Evolutionary conservation across 53 echinoderm and acorn worm species (phyloP).

Genomic region (Stichopus horrens): DNA sequence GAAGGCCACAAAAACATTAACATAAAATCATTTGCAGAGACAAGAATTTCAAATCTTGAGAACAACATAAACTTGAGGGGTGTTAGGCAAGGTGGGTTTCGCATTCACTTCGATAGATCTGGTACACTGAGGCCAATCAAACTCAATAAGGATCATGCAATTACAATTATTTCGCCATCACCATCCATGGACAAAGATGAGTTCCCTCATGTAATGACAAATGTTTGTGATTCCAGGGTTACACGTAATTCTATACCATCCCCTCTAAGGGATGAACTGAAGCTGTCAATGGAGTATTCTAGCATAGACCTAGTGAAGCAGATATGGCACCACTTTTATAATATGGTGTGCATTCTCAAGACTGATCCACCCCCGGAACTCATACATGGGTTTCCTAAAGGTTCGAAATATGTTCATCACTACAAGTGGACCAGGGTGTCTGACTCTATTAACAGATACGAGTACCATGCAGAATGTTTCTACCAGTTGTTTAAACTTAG

Average conservation of each 20-base stretch:
- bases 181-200: too few species aligned
- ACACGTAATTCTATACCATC: neutral
- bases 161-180: neutral
- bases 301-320: neutral
- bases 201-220: neutral
- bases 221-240: neutral
- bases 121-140: neutral
- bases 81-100: conserved; percentile 1
- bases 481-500: conserved; percentile 62
- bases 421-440: neutral
- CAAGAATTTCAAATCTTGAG: neutral
- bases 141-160: conserved; percentile 3
- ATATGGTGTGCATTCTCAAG: neutral
- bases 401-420: conserved; percentile 32
- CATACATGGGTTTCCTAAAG: neutral
- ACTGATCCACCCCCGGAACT: neutral
- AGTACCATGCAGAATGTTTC: conserved; percentile 56
- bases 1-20: neutral
- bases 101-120: neutral
- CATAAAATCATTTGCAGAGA: neutral
- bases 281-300: neutral
- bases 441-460: neutral
- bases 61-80: neutral
- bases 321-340: conserved; percentile 4
- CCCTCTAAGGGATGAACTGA: neutral